These are phyloP conservation scores for Trematomus loennbergii DNA, from an alignment of 2,113 vertebrate genomes.

Conservation along the genomic window DNA sequence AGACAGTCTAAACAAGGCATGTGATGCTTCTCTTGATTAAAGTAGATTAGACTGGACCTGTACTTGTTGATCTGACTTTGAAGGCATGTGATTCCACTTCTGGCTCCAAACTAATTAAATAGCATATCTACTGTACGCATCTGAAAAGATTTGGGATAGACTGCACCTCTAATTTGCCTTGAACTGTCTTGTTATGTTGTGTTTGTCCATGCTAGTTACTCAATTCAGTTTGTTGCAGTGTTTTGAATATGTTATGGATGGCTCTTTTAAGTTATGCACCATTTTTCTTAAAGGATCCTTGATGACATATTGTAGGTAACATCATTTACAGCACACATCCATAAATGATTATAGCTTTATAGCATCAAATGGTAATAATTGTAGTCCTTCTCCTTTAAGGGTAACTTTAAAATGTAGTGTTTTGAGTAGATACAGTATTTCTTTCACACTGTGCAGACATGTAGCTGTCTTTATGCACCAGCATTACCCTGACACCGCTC, in stretches of 20 bases:
- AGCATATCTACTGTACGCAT: slow-evolving; percentile 26
- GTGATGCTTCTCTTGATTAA: slow-evolving; percentile 65
- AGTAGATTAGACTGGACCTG: slow-evolving; percentile 66
- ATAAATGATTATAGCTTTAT: slow-evolving; percentile 11
- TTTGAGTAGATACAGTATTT: background rate
- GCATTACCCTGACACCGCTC: slow-evolving; percentile 3
- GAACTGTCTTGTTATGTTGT: slow-evolving; percentile 9
- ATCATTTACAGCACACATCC: slow-evolving; percentile 29
- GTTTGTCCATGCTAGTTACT: slow-evolving; percentile 22
- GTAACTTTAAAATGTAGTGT: background rate
- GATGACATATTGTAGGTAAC: slow-evolving; percentile 48
- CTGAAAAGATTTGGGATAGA: slow-evolving; percentile 42
- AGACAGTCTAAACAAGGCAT: slow-evolving; percentile 68
- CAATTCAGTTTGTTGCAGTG: slow-evolving; percentile 3
- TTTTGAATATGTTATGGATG: slow-evolving; percentile 21
- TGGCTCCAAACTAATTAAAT: slow-evolving; percentile 42
- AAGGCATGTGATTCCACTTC: slow-evolving; percentile 66
- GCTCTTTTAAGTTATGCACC: slow-evolving; percentile 1
- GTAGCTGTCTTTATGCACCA: slow-evolving; percentile 1
- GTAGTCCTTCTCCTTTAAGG: slow-evolving; percentile 1
- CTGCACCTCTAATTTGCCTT: slow-evolving; percentile 26
- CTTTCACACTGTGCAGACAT: slow-evolving; percentile 4
- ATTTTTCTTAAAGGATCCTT: slow-evolving; percentile 6
- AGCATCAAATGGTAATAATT: slow-evolving; percentile 4
- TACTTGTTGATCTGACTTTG: slow-evolving; percentile 59